phyloP scores from a whole-genome alignment of 2,113 vertebrate species.

The Strix uralensis region DNA sequence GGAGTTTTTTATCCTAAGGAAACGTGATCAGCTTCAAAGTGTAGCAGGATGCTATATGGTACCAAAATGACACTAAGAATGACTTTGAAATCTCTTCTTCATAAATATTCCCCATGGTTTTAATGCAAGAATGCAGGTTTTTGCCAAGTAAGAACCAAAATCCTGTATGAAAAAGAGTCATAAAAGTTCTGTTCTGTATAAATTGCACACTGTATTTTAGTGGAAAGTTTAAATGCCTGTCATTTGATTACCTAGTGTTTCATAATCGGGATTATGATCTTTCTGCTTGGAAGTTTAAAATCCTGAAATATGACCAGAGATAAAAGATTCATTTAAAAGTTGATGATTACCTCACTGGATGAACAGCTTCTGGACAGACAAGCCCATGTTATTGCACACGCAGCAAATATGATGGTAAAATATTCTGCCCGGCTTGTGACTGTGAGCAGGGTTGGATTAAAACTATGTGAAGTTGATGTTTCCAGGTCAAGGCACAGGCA shows the following conservation, averaged over 20 bases:
- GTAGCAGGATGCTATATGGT: not conserved
- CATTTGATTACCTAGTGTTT: not conserved
- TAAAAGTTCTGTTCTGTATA: not conserved
- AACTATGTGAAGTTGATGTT: not conserved
- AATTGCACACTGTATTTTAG: not conserved
- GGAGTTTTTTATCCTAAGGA: not conserved
- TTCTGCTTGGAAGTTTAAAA: not conserved
- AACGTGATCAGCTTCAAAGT: not conserved
- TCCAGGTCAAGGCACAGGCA: slow-evolving; percentile 21
- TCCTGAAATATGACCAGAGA: not conserved
- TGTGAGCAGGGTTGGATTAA: not conserved
- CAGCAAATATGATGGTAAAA: not conserved
- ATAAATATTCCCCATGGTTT: not conserved
- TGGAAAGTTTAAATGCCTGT: not conserved
- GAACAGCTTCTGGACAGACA: not conserved
- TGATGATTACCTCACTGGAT: not conserved
- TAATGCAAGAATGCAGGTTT: not conserved
- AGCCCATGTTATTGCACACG: not conserved
- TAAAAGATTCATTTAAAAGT: not conserved
- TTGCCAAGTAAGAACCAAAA: not conserved
- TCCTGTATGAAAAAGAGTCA: not conserved
- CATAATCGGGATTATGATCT: not conserved
- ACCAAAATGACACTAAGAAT: not conserved
- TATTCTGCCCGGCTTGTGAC: not conserved
- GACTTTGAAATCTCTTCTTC: not conserved